Base-by-base conservation (phyloP, 2,888 invertebrate genomes). In the Hetaerina titia region DNA sequence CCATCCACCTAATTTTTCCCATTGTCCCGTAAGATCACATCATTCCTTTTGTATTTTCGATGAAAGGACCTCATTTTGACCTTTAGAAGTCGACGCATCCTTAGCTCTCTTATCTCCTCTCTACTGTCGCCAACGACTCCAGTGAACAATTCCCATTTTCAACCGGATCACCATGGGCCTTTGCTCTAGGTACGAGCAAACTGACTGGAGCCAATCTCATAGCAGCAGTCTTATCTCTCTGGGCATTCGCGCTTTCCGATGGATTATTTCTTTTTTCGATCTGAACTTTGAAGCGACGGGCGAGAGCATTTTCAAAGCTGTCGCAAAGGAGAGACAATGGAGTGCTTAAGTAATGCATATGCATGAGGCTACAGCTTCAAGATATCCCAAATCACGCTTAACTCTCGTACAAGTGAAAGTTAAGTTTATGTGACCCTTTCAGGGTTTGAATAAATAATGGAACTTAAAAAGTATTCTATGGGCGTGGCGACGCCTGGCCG, bases 381-480 rank as follows among this genome's bases (percentile, higher is more conserved):
- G 81, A 81, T 31, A 81, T 81, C 25, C 25, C 31, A 81, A 81
- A 81, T 81, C 81, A 81, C 31, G 81, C 11, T 81, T 31, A 22
- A 31, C 19, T 31, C 25, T 81, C 81, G 4, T 9, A 5, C 9
- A 31, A 31, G 31, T 11, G 31, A 31, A 31, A 31, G 2, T 31
- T 11, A 31, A 13, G 25, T 31, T 81, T 31, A 81, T 31, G 11
- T 15, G n/a, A 22, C 31, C 13, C 25, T 15, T 31, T 11, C 81
- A 15, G 81, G n/a, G 31, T 81, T 81, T 81, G 81, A 81, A 81
- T 81, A 81, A 11, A 81, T 81, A 81, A 81, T 81, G 31, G 31
- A 81, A 31, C 81, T 81, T 81, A 31, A 81, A 81, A 81, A 81
- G 25, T 31, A 19, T 81, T 81, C 31, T 13, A 31, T 11, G n/a